Conservation (phyloP, 2,113 vertebrate species). For the Sebastes schlegelii region DNA sequence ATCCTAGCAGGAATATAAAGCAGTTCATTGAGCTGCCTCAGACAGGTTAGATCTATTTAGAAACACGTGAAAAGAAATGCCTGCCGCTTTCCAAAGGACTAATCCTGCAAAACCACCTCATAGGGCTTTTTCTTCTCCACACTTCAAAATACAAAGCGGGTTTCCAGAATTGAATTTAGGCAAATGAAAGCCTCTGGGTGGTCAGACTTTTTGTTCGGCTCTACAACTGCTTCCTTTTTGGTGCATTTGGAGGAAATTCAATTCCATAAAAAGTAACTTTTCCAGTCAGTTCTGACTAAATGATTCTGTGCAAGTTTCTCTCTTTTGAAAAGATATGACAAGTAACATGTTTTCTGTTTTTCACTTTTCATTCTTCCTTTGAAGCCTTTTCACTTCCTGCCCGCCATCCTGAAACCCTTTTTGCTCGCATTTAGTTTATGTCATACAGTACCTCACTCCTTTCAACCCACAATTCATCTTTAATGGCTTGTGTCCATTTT, state of each 20-base stretch:
- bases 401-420: conserved; percentile 13
- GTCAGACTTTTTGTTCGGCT: conserved; percentile 40
- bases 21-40: conserved; percentile 38
- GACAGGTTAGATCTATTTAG: conserved; percentile 43
- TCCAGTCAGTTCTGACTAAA: conserved; percentile 27
- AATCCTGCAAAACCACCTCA: conserved; percentile 51
- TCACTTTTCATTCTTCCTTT: conserved; percentile 13
- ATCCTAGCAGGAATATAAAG: conserved; percentile 29
- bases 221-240: conserved; percentile 38
- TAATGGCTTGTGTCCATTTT: conserved; percentile 5
- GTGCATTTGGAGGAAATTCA: conserved; percentile 23
- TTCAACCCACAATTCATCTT: conserved; percentile 12
- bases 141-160: conserved; percentile 51
- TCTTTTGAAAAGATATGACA: conserved; percentile 36
- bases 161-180: conserved; percentile 44
- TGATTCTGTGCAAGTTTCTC: conserved; percentile 39
- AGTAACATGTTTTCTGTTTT: conserved; percentile 8
- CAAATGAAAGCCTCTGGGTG: conserved; percentile 56
- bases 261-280: conserved; percentile 26
- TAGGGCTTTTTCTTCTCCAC: neutral
- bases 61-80: conserved; percentile 31
- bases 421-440: conserved; percentile 21
- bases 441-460: neutral
- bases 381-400: conserved; percentile 28
- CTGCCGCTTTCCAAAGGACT: conserved; percentile 45